Conservation (phyloP, 2,888 invertebrate genomes). For the Nemoura dubitans region DNA sequence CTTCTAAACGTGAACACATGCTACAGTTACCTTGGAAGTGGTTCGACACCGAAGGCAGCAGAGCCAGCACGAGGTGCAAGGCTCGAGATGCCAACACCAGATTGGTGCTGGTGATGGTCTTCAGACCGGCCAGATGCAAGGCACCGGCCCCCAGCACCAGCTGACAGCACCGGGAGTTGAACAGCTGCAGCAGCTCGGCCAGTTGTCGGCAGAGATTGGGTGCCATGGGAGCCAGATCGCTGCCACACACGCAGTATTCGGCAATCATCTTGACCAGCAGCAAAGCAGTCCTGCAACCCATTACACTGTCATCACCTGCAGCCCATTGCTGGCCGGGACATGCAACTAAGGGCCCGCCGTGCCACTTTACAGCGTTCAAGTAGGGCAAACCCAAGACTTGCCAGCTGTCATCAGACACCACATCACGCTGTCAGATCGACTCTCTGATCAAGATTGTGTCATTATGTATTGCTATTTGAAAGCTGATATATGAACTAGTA, state of each 20-base stretch:
- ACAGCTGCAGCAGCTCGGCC: conserved; percentile 87
- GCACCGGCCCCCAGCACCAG: conserved; percentile 97
- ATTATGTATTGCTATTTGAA: no score
- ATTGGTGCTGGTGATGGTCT: conserved; percentile 94
- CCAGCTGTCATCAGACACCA: no score
- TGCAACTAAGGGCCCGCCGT: no score
- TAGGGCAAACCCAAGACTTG: no score
- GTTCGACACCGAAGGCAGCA: conserved; percentile 75
- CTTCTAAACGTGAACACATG: no score
- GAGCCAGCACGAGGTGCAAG: conserved; percentile 81
- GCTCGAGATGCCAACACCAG: conserved; percentile 87
- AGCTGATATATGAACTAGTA: no score
- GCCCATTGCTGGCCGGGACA: no score
- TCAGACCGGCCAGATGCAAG: conserved; percentile 90
- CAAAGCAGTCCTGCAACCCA: conserved; percentile 70
- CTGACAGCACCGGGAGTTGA: conserved; percentile 90
- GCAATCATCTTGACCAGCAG: conserved; percentile 88
- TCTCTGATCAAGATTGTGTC: no score
- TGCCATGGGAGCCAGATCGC: conserved; percentile 80
- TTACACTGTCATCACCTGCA: background rate
- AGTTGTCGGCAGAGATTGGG: conserved; percentile 84
- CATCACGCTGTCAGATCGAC: no score
- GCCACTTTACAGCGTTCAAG: no score
- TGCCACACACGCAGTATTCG: conserved; percentile 87
- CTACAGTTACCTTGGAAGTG: conserved; percentile 72